phyloP scores from a whole-genome alignment of 2,888 invertebrate species.

The Andrena minutula region DNA sequence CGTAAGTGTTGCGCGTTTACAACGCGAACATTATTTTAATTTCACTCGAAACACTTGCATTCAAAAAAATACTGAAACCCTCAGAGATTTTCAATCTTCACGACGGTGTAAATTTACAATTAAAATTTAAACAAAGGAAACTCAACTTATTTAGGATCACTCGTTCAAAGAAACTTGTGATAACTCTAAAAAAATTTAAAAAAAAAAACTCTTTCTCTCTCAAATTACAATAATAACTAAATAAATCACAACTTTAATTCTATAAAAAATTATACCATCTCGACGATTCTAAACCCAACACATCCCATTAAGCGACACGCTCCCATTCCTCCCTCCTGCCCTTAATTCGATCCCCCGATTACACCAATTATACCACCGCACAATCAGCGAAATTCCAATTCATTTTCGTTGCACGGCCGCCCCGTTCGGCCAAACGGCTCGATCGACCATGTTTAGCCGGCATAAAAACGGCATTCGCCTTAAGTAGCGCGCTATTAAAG shows the following conservation, averaged over 20 bases:
- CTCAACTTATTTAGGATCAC: no score
- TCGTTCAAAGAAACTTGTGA: no score
- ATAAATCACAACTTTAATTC: no score
- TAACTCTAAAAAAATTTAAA: no score
- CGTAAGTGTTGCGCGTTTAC: slow-evolving; percentile 38
- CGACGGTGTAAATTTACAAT: not conserved
- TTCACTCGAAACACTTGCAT: not conserved
- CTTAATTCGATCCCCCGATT: not conserved
- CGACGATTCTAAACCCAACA: not conserved
- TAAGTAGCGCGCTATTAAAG: slow-evolving; percentile 10
- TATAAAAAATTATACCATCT: not conserved
- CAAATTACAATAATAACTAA: no score
- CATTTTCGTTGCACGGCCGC: not conserved
- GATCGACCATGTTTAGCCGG: not conserved
- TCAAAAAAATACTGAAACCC: not conserved
- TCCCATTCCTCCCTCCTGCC: not conserved
- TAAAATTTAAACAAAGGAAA: not conserved
- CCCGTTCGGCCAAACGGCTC: not conserved
- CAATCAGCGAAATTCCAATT: slow-evolving; percentile 7
- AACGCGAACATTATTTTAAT: slow-evolving; percentile 9
- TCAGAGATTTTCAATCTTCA: not conserved
- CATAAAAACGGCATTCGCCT: slow-evolving; percentile 7
- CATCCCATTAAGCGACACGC: not conserved
- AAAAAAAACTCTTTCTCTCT: no score
- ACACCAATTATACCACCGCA: not conserved